Evolutionary conservation across 2,888 invertebrate species (phyloP).

Genomic region (Thymelicus sylvestris): DNA sequence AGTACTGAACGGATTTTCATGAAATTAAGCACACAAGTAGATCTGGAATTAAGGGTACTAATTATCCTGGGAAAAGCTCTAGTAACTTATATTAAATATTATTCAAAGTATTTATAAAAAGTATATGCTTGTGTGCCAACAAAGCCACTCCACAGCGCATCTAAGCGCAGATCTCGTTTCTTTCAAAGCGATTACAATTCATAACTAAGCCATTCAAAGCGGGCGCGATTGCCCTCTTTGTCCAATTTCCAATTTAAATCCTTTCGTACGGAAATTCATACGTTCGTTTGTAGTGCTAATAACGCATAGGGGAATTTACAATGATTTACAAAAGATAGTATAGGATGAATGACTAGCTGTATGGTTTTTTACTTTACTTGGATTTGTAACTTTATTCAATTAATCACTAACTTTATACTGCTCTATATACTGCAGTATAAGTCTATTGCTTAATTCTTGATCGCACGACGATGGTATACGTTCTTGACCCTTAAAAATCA

Average conservation of each 20-base stretch:
- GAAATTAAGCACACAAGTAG: too few species aligned
- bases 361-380: too few species aligned
- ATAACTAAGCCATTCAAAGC: slow-evolving; percentile 20
- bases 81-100: too few species aligned
- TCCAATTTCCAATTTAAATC: slow-evolving; percentile 31
- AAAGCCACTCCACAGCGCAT: not conserved
- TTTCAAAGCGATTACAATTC: slow-evolving; percentile 17
- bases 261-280: slow-evolving; percentile 30
- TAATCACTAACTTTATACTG: too few species aligned
- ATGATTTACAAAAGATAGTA: not conserved
- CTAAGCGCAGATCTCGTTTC: slow-evolving; percentile 2
- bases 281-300: slow-evolving; percentile 25
- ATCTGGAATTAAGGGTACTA: too few species aligned
- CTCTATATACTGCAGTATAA: too few species aligned
- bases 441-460: too few species aligned
- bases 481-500: too few species aligned
- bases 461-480: too few species aligned
- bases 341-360: not conserved
- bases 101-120: not conserved
- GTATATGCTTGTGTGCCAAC: not conserved
- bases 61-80: too few species aligned
- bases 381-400: too few species aligned
- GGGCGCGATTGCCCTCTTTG: slow-evolving; percentile 21
- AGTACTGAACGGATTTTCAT: too few species aligned
- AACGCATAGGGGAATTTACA: slow-evolving; percentile 16